These are phyloP conservation scores for Phycodurus eques DNA, from an alignment of 2,113 vertebrate genomes.

Conservation along the genomic window DNA sequence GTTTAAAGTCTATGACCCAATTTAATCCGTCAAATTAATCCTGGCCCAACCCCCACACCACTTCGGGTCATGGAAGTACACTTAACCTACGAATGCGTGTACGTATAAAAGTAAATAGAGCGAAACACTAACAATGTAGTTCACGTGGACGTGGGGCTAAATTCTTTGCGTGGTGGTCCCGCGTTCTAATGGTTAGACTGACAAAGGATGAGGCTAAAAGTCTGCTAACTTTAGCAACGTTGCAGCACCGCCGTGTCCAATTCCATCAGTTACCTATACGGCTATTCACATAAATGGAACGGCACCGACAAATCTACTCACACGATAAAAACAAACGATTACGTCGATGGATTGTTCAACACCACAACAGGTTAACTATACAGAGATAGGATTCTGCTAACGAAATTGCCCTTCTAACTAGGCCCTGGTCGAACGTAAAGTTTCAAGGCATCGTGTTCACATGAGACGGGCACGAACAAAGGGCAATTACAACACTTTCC, in stretches of 20 bases:
- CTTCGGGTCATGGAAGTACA: background rate
- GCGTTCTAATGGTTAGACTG: background rate
- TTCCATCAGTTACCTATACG: background rate
- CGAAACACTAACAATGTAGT: background rate
- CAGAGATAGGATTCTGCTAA: background rate
- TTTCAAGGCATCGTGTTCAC: slow-evolving; percentile 4
- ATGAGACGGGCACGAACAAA: background rate
- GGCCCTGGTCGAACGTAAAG: slow-evolving; percentile 1
- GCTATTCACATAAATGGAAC: background rate
- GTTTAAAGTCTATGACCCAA: slow-evolving; percentile 62
- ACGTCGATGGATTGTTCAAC: background rate
- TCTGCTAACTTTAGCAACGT: background rate
- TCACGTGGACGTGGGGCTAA: background rate
- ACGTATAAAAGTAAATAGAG: background rate
- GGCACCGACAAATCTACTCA: background rate
- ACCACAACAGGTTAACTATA: background rate
- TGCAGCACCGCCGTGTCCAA: background rate
- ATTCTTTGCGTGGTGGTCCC: background rate
- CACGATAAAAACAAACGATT: background rate
- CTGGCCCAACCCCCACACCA: slow-evolving; percentile 55
- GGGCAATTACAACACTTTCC: background rate
- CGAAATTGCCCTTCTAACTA: background rate
- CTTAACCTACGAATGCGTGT: background rate
- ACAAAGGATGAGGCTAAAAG: background rate
- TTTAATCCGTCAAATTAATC: slow-evolving; percentile 64